phyloP scores from a whole-genome alignment of 2,888 invertebrate genomes.

The Brachycybe producta region DNA sequence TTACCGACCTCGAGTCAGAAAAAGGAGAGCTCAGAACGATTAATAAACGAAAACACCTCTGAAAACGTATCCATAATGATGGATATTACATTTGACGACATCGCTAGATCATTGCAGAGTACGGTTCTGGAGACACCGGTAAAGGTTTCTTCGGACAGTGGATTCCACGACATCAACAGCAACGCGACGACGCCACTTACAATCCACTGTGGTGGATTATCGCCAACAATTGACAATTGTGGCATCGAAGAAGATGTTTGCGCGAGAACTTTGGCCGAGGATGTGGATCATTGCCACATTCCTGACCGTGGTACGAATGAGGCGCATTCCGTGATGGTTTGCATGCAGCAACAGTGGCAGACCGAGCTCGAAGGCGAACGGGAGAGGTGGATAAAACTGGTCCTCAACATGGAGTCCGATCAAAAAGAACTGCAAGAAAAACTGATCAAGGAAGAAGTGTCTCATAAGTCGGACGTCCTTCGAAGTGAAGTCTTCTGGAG shows the following conservation, averaged over 20 bases:
- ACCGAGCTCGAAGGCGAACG: neutral
- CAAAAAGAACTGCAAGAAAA: conserved; percentile 4
- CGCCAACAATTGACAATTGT: too few relatives aligned
- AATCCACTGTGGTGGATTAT: too few relatives aligned
- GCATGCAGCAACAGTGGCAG: conserved; percentile 9
- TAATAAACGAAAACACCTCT: neutral
- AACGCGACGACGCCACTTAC: too few relatives aligned
- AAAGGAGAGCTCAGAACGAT: neutral
- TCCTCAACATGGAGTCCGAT: conserved; percentile 3
- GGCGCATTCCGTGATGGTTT: too few relatives aligned
- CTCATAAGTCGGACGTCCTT: conserved; percentile 1
- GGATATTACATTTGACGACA: neutral
- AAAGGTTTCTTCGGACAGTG: too few relatives aligned
- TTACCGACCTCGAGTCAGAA: neutral
- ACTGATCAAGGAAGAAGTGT: neutral
- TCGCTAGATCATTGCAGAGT: too few relatives aligned
- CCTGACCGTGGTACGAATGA: too few relatives aligned
- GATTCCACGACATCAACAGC: too few relatives aligned
- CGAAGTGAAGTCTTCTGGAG: conserved; percentile 11
- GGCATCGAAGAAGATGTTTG: neutral
- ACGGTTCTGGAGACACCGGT: too few relatives aligned
- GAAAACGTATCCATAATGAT: neutral
- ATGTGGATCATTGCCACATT: neutral
- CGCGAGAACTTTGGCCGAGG: neutral
- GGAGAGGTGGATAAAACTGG: neutral